Conservation (phyloP, 1,140 invertebrate species). For the Bradynema listronoti region DNA sequence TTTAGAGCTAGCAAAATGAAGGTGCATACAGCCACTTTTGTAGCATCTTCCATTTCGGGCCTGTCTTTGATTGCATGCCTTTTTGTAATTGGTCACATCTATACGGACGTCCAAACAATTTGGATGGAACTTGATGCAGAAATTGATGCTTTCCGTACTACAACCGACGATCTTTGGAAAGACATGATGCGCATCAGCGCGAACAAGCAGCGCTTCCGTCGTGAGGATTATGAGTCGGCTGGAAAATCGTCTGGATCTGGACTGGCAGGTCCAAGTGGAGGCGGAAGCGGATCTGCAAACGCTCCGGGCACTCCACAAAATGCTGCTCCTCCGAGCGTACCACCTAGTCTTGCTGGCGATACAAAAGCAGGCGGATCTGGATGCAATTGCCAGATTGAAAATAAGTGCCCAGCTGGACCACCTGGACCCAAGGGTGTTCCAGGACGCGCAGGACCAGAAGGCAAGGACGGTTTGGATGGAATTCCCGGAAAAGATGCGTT, state of each 20-base stretch:
- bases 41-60: slow-evolving; percentile 53
- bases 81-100: slow-evolving; percentile 47
- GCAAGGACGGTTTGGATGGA: slow-evolving; percentile 32
- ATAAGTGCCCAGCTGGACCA: slow-evolving; percentile 55
- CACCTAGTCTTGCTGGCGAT: slow-evolving; percentile 22
- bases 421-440: slow-evolving; percentile 43
- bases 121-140: slow-evolving; percentile 54
- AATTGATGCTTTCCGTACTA: slow-evolving; percentile 44
- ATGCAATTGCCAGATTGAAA: slow-evolving; percentile 44
- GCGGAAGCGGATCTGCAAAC: slow-evolving; percentile 5
- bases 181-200: slow-evolving; percentile 42
- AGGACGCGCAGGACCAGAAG: slow-evolving; percentile 39
- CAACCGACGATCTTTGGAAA: slow-evolving; percentile 54
- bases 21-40: slow-evolving; percentile 55
- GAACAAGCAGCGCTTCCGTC: slow-evolving; percentile 28
- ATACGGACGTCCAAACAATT: slow-evolving; percentile 47
- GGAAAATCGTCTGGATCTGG: slow-evolving; percentile 12
- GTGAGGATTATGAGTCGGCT: slow-evolving; percentile 33
- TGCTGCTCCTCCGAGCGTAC: slow-evolving; percentile 38
- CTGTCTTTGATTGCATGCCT: slow-evolving; percentile 47
- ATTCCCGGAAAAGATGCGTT: slow-evolving; percentile 41
- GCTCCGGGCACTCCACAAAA: slow-evolving; percentile 24
- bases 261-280: slow-evolving; percentile 13
- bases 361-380: slow-evolving; percentile 20
- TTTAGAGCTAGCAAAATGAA: too few species aligned